Percentiles rank a stretch among this genome's conserved stretches.
phyloP scores from a whole-genome alignment of 1,140 invertebrate species.

The Phthorimaea operculella region DNA sequence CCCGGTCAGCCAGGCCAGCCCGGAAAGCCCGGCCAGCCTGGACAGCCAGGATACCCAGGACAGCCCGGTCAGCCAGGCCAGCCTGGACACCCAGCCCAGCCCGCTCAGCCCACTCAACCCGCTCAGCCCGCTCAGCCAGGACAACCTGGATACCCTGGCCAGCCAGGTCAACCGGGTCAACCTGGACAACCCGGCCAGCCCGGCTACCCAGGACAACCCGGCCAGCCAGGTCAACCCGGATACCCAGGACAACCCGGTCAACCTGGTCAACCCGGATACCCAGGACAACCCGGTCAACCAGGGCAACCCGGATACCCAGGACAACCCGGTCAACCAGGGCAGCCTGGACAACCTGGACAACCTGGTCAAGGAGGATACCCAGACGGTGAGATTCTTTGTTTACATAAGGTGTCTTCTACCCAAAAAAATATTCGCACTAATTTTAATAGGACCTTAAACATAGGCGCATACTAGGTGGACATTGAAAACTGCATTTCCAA shows the following conservation, averaged over 20 bases:
- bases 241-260: conserved; percentile 13
- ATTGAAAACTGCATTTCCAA: too few species aligned
- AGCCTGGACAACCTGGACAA: conserved; percentile 5
- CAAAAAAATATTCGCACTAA: too few species aligned
- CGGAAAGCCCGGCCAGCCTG: conserved; percentile 15
- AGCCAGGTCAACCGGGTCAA: conserved; percentile 14
- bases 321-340: conserved; percentile 16
- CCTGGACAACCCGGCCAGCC: conserved; percentile 16
- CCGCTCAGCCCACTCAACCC: conserved; percentile 16
- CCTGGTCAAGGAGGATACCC: conserved; percentile 2
- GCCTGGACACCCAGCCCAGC: conserved; percentile 18
- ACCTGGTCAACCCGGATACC: conserved; percentile 5
- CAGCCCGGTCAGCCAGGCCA: conserved; percentile 17
- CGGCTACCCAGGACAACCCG: conserved; percentile 18
- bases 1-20: conserved; percentile 19
- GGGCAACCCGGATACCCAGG: conserved; percentile 15
- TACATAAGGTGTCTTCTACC: too few species aligned
- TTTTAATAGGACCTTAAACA: too few species aligned
- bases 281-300: conserved; percentile 12
- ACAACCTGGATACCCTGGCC: conserved; percentile 14
- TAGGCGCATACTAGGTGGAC: too few species aligned
- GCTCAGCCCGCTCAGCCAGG: conserved; percentile 23
- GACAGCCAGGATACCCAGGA: conserved; percentile 23
- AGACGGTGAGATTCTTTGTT: too few species aligned
- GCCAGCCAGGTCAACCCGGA: conserved; percentile 11